phyloP scores from a whole-genome alignment of 2,888 invertebrate genomes.

The Cataglyphis rosenhaueri region DNA sequence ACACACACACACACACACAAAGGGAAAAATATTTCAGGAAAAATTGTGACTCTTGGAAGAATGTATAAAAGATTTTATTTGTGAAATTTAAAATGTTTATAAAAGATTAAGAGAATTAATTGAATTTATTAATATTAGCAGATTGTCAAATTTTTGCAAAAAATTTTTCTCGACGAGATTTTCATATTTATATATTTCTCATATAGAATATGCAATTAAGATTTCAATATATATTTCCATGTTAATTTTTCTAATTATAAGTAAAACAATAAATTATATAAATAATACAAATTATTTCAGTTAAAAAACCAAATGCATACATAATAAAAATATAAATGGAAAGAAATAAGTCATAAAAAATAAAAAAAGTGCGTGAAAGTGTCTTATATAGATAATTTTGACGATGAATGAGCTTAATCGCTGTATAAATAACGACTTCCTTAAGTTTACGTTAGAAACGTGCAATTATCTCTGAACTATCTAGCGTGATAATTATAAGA shows the following conservation, averaged over 20 bases:
- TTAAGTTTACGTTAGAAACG: slow-evolving; percentile 34
- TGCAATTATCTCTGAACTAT: slow-evolving; percentile 43
- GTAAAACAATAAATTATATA: not conserved
- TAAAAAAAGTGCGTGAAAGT: not conserved
- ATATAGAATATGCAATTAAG: not conserved
- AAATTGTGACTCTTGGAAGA: slow-evolving; percentile 25
- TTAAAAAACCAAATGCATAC: not conserved
- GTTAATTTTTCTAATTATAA: not conserved
- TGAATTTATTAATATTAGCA: not conserved
- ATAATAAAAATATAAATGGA: slow-evolving; percentile 40
- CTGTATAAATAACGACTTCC: slow-evolving; percentile 56
- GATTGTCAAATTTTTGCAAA: not conserved
- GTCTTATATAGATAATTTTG: slow-evolving; percentile 44
- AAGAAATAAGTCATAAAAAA: not conserved
- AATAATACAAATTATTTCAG: not conserved
- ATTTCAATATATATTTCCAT: not conserved
- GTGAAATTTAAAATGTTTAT: not conserved
- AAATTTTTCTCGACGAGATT: not conserved
- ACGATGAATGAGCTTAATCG: slow-evolving; percentile 52
- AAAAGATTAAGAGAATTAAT: not conserved
- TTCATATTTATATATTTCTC: not conserved
- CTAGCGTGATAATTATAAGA: slow-evolving; percentile 46
- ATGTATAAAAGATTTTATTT: not conserved
- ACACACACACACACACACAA: not conserved
- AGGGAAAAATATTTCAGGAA: slow-evolving; percentile 43